phyloP scores from a whole-genome alignment of 1,140 invertebrate species.

The Diachasmimorpha longicaudata region DNA sequence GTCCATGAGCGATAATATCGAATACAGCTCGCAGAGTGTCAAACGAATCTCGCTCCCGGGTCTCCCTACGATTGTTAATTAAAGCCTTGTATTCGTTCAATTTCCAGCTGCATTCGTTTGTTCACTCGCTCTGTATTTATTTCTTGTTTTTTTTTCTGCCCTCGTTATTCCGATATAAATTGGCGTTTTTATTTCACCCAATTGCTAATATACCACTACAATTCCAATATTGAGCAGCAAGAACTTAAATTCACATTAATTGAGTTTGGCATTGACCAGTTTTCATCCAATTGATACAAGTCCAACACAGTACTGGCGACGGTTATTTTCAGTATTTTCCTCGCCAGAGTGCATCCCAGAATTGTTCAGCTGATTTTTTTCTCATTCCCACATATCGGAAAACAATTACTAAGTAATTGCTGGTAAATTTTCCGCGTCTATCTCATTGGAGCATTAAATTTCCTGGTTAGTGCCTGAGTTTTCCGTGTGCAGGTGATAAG shows the following conservation, averaged over 20 bases:
- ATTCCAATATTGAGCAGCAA: not conserved
- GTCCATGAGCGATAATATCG: not conserved
- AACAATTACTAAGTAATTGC: not conserved
- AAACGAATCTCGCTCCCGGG: not conserved
- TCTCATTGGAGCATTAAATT: conserved; percentile 2
- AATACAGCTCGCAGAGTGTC: not conserved
- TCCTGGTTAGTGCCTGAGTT: not conserved
- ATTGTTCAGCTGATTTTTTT: not conserved
- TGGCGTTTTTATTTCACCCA: not conserved
- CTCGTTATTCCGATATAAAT: not conserved
- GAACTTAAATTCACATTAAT: not conserved
- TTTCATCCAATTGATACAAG: too few relatives aligned
- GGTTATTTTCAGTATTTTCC: too few relatives aligned
- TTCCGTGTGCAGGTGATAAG: not conserved
- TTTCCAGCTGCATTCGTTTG: not conserved
- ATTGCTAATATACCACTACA: not conserved
- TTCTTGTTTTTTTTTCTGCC: not conserved
- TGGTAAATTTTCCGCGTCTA: not conserved
- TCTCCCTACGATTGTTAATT: not conserved
- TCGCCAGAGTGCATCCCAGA: too few relatives aligned
- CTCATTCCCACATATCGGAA: not conserved
- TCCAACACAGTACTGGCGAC: too few relatives aligned
- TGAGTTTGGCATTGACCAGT: too few relatives aligned
- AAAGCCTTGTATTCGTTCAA: not conserved
- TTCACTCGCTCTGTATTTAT: not conserved